Conservation (phyloP, 2,888 invertebrate genomes). For the Philereme transversata region DNA sequence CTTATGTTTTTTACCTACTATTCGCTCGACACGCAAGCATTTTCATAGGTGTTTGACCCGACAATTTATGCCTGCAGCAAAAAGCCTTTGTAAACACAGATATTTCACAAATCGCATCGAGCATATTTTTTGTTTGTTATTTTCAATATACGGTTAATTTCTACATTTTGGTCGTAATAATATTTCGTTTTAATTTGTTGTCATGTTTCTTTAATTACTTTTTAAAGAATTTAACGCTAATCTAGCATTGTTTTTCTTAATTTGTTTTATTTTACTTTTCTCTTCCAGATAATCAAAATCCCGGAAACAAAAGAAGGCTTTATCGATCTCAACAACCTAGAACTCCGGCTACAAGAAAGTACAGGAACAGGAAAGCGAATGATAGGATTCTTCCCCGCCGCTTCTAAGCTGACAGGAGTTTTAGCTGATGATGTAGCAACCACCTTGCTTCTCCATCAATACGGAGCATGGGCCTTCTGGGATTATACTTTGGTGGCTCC, state of each 20-base stretch:
- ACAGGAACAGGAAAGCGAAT: constrained; percentile 86
- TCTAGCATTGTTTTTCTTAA: too few species aligned
- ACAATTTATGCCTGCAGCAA: constrained; percentile 9
- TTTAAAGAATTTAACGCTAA: too few species aligned
- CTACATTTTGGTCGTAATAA: too few species aligned
- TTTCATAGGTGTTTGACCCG: constrained; percentile 20
- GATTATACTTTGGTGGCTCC: constrained; percentile 95
- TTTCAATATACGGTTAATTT: too few species aligned
- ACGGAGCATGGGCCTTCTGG: constrained; percentile 94
- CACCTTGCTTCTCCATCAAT: constrained; percentile 90
- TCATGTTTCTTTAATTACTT: too few species aligned
- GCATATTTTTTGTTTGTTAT: constrained; percentile 11
- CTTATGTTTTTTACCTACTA: too few species aligned
- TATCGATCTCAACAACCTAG: constrained; percentile 90
- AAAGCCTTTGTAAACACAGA: constrained; percentile 21
- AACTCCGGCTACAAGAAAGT: constrained; percentile 86
- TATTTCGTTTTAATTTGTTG: too few species aligned
- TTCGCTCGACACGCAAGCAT: not conserved
- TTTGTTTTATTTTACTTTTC: not conserved
- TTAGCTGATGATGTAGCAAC: constrained; percentile 92
- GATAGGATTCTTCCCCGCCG: constrained; percentile 94
- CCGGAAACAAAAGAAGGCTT: constrained; percentile 91
- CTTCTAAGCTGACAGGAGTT: constrained; percentile 95
- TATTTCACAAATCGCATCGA: constrained; percentile 18
- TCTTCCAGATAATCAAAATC: constrained; percentile 88